A percentile compares a stretch with the other conserved stretches of the same genome.
Conservation (phyloP, 2,797 vertebrate genomes). For the Peromyscus melanophrys region DNA sequence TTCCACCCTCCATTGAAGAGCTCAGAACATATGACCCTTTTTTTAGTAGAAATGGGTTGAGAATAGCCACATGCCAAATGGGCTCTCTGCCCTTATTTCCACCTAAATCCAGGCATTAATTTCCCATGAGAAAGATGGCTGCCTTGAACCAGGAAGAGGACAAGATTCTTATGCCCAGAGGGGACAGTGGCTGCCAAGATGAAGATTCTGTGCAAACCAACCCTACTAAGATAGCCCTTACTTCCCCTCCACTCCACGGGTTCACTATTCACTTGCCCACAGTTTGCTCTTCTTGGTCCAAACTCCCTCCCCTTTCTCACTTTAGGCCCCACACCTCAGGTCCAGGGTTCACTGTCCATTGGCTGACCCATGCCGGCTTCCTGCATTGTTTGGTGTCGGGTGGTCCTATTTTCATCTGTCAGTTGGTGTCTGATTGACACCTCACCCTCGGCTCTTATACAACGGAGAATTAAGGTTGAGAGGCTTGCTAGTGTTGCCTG, state of each 20-base stretch:
- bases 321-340: neutral
- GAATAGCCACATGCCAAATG: neutral
- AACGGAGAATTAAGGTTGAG: neutral
- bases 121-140: neutral
- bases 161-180: neutral
- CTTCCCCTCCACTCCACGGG: neutral
- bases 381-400: neutral
- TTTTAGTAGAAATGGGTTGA: constrained; percentile 30
- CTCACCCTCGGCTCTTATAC: neutral
- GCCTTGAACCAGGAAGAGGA: neutral
- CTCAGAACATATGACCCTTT: neutral
- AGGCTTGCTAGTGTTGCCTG: neutral
- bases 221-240: neutral
- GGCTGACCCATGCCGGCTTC: neutral
- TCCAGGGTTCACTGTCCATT: neutral
- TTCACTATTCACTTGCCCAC: neutral
- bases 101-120: neutral
- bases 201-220: neutral
- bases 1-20: neutral
- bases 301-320: neutral
- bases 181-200: neutral
- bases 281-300: neutral
- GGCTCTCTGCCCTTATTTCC: neutral
- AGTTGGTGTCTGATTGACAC: neutral
- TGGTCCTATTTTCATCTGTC: neutral